Base-by-base conservation (phyloP, 1,140 invertebrate genomes). In the Whitmania pigra region DNA sequence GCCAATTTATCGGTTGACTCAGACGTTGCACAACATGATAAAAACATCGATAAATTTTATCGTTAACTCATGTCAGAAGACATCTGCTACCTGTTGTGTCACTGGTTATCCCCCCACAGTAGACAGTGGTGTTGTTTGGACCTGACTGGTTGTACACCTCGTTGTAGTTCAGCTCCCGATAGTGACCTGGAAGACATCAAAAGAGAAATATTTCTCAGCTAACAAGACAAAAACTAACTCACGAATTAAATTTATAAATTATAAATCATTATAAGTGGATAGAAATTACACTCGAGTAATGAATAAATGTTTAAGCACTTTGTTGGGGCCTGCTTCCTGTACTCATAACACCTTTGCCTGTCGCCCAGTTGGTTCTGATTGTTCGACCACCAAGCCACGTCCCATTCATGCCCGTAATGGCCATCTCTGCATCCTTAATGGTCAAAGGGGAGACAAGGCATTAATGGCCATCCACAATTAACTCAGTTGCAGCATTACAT, bases 341-440 rank as follows among this genome's bases (percentile, higher is more conserved):
- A 49, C 69, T 70, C 57, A 63, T 63, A 18, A 63, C 57, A 15
- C 77, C 94, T 87, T 98, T 98, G 78, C 95, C 87, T 29, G 94
- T 97, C 43, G 95, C 94, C 95, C 95, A 99, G 86, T 98, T 98
- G 77, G 96, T 99, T 78, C 96, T 87, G 81, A 99, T 99, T 78
- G 93, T 93, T 76, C 95, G 86, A 72, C 91, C 93, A 22, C 96
- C 96, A 53, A 99, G 86, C 94, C 95, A 98, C 80, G 97, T 94
- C 7, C 96, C 95, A 84, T 99, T 98, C 96, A 99, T 99, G 74
- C 90, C 89, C 73, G 90, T 87, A 75, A 99, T 99, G 71, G 96
- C 96, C 78, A 90, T 93, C 83, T 98, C 95, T 73, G 96, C 96
- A 85, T 99, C 95, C 83, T 91, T 88, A 87, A 97, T 97, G 85